Conservation (phyloP, 2,888 invertebrate genomes). For the Hirtodrosophila cameraria region DNA sequence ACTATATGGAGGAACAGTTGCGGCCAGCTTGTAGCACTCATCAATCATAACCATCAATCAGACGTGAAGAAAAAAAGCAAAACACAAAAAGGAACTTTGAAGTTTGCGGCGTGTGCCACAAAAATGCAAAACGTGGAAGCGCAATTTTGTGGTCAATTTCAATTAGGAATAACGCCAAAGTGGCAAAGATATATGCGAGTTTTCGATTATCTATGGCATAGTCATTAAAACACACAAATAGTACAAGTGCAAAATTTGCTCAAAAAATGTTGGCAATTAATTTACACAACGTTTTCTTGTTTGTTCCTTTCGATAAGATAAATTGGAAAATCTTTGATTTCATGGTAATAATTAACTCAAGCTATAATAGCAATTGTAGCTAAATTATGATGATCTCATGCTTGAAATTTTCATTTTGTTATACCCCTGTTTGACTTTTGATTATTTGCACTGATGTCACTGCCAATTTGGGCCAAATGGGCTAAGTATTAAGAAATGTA, state of each 20-base stretch:
- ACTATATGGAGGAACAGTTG: constrained; percentile 19
- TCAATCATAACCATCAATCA: constrained; percentile 77
- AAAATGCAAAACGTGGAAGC: constrained; percentile 35
- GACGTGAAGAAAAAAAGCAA: constrained; percentile 32
- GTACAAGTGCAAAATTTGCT: not conserved
- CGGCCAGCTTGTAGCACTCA: constrained; percentile 49
- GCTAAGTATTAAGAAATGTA: constrained; percentile 37
- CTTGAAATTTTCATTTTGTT: constrained; percentile 3
- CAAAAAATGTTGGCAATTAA: constrained; percentile 8
- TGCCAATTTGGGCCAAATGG: constrained; percentile 41
- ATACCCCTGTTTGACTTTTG: constrained; percentile 11
- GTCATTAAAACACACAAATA: not conserved
- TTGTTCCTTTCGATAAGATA: constrained; percentile 21
- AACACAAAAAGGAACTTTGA: constrained; percentile 52
- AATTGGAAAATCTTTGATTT: constrained; percentile 27
- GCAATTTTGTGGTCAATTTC: constrained; percentile 65
- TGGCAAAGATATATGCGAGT: constrained; percentile 20
- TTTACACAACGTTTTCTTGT: constrained; percentile 15
- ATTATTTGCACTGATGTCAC: constrained; percentile 55
- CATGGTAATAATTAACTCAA: constrained; percentile 18
- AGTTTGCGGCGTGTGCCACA: constrained; percentile 57
- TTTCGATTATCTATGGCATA: not conserved
- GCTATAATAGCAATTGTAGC: constrained; percentile 12
- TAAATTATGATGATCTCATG: constrained; percentile 40
- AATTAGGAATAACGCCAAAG: constrained; percentile 44